Evolutionary conservation across 37 sponge, comb jelly and placozoan species (phyloP).

Genomic region (Crambe crambe): DNA sequence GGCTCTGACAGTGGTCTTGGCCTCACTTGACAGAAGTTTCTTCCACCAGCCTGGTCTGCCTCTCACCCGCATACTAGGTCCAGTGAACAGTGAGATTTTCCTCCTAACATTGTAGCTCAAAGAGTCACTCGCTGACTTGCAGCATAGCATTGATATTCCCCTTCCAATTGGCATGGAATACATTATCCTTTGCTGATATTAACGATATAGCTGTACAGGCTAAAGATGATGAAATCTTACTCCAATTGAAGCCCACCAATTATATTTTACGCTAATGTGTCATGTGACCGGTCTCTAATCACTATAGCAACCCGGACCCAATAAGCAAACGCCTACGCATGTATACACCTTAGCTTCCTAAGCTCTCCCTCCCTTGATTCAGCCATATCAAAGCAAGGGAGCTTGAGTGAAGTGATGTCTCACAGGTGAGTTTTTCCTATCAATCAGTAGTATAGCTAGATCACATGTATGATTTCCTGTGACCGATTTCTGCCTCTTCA

Average conservation of each 20-base stretch:
- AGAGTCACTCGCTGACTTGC: neutral
- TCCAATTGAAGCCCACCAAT: slow-evolving; percentile 7
- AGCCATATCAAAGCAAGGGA: too few species aligned
- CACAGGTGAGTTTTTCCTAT: slow-evolving; percentile 16
- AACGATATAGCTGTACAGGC: neutral
- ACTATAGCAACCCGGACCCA: too few species aligned
- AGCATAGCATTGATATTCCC: neutral
- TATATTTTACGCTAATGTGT: neutral
- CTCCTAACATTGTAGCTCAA: neutral
- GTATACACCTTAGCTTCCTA: too few species aligned
- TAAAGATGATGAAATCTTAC: too few species aligned
- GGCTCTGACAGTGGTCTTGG: slow-evolving; percentile 35
- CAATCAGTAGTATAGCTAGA: neutral
- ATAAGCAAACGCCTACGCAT: too few species aligned
- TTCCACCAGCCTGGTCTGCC: neutral
- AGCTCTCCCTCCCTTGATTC: too few species aligned
- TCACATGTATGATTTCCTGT: too few species aligned
- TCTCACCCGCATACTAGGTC: neutral
- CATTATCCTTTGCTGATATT: neutral
- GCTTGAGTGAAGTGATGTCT: too few species aligned
- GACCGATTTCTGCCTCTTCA: slow-evolving; percentile 3
- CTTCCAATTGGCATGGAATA: slow-evolving; percentile 6
- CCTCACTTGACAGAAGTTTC: slow-evolving; percentile 21
- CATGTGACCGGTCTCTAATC: too few species aligned
- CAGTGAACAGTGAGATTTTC: neutral